Evolutionary conservation across 2,113 vertebrate species (phyloP).

Genomic region (Bos taurus): DNA sequence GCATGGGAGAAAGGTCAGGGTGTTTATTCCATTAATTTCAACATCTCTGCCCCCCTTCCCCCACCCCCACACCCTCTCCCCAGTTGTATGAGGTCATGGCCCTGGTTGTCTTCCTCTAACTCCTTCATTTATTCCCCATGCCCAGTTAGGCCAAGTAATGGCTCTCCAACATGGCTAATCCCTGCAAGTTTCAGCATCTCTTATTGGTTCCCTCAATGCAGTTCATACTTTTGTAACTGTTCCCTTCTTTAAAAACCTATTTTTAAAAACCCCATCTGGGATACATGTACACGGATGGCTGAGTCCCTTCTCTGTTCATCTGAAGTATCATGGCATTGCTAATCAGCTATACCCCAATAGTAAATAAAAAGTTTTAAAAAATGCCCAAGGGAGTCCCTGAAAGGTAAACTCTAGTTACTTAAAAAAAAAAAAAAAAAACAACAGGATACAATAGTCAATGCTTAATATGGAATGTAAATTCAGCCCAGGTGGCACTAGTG

Average conservation of each 20-base stretch:
- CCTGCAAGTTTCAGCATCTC: background rate
- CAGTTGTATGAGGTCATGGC: background rate
- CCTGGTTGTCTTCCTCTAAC: background rate
- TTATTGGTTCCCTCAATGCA: background rate
- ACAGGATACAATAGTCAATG: background rate
- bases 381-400: background rate
- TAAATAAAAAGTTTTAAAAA: background rate
- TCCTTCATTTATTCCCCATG: background rate
- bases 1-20: background rate
- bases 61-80: rapidly evolving
- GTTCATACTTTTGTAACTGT: background rate
- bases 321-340: background rate
- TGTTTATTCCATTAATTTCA: background rate
- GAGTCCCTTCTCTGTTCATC: background rate
- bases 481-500: background rate
- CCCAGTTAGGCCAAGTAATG: background rate
- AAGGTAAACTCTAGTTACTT: background rate
- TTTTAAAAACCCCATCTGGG: background rate
- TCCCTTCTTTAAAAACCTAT: background rate
- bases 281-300: background rate
- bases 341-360: background rate
- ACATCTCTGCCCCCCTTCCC: background rate
- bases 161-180: background rate
- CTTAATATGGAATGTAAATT: background rate
- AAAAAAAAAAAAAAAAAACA: background rate